Evolutionary conservation across 35 echinoderm and acorn worm genomes (phyloP).

Genomic region (Patiria miniata): DNA sequence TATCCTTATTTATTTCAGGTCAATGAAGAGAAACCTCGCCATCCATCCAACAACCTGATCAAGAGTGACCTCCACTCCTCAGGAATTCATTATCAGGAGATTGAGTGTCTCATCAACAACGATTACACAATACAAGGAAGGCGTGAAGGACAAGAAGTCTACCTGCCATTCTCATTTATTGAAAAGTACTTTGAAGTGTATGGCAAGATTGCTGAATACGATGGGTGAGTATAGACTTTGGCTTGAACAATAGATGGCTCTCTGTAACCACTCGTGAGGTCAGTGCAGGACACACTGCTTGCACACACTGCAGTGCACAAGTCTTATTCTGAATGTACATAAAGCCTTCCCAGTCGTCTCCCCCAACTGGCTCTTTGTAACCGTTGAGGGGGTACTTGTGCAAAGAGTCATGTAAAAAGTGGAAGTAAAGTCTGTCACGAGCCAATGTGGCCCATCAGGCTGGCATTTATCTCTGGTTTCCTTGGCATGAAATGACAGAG

Average conservation of each 20-base stretch:
- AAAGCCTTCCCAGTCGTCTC: no score
- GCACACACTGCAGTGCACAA: no score
- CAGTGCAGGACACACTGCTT: no score
- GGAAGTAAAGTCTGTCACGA: no score
- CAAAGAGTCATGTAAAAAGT: no score
- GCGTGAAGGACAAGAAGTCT: slow-evolving; percentile 85
- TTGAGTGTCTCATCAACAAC: slow-evolving; percentile 93
- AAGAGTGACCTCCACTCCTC: not conserved
- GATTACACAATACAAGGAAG: slow-evolving; percentile 84
- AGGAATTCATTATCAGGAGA: slow-evolving; percentile 77
- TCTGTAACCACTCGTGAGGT: no score
- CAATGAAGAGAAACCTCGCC: not conserved
- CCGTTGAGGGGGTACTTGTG: no score
- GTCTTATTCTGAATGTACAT: no score
- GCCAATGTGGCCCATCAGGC: no score
- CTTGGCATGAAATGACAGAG: no score
- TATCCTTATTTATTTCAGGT: not conserved
- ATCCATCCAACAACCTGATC: not conserved
- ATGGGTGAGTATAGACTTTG: slow-evolving; percentile 40
- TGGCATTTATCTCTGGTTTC: no score
- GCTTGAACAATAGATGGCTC: not conserved
- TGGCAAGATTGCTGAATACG: slow-evolving; percentile 85
- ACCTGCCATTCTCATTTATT: slow-evolving; percentile 90
- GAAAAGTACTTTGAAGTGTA: slow-evolving; percentile 96
- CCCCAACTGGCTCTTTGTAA: no score